Evolutionary conservation across 2,113 vertebrate species (phyloP).

Genomic region (Macrotus californicus): DNA sequence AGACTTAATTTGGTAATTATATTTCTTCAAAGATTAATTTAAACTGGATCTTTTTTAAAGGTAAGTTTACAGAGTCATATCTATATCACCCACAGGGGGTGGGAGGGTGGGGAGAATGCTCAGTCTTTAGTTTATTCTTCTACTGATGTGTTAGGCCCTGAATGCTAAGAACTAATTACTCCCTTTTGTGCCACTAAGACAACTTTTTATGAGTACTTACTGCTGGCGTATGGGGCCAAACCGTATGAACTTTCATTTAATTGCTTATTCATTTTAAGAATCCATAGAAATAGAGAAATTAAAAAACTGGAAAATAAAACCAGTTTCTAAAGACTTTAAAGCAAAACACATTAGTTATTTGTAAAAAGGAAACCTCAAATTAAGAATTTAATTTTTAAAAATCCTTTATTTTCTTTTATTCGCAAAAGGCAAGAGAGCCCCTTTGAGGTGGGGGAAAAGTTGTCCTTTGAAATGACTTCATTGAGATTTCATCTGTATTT

Average conservation of each 20-base stretch:
- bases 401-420: conserved; percentile 8
- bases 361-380: conserved; percentile 18
- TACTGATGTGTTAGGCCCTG: not conserved
- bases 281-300: not conserved
- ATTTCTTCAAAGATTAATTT: conserved; percentile 9
- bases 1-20: not conserved
- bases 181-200: not conserved
- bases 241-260: conserved; percentile 9
- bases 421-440: not conserved
- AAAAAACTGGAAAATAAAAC: not conserved
- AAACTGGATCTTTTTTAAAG: not conserved
- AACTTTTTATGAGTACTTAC: not conserved
- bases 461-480: conserved; percentile 40
- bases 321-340: conserved; percentile 2
- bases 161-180: not conserved
- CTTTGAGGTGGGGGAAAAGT: conserved; percentile 16
- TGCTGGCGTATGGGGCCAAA: not conserved
- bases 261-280: not conserved
- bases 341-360: not conserved
- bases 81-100: no score
- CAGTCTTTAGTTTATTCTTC: not conserved
- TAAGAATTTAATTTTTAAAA: not conserved
- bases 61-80: not conserved
- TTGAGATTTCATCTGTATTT: conserved; percentile 38
- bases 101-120: no score